Percentiles rank a stretch among this genome's conserved stretches.
These are phyloP conservation scores for Elephantulus edwardii DNA, from an alignment of 2,113 vertebrate genomes.

Conservation along the genomic window DNA sequence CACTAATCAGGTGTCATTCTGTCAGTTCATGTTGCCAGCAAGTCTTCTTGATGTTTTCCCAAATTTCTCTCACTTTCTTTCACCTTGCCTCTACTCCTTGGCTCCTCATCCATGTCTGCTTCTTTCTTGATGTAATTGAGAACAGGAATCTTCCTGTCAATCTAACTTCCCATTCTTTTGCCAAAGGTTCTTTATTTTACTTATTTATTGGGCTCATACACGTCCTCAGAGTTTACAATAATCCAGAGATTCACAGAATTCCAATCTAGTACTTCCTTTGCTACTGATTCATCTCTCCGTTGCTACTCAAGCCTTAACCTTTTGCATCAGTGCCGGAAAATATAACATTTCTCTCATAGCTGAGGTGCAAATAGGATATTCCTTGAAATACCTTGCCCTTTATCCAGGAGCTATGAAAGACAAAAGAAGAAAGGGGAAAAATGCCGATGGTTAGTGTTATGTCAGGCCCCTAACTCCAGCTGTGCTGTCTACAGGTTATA, in stretches of 20 bases:
- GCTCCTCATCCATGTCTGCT: not conserved
- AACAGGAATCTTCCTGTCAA: slow-evolving; percentile 52
- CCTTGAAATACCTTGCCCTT: slow-evolving; percentile 35
- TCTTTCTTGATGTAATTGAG: slow-evolving; percentile 56
- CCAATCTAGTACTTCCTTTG: slow-evolving; percentile 42
- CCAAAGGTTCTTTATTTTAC: slow-evolving; percentile 46
- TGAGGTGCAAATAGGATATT: slow-evolving; percentile 62
- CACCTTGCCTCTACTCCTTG: slow-evolving; percentile 43
- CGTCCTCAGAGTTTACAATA: slow-evolving; percentile 41
- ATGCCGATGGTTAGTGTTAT: slow-evolving; percentile 44
- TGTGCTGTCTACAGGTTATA: slow-evolving; percentile 14
- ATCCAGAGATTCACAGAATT: slow-evolving; percentile 40
- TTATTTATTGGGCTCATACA: slow-evolving; percentile 31
- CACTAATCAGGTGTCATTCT: slow-evolving; percentile 14
- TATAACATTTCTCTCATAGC: slow-evolving; percentile 42
- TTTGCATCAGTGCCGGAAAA: not conserved
- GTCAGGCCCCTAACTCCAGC: slow-evolving; percentile 21
- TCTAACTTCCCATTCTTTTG: slow-evolving; percentile 25
- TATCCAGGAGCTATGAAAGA: slow-evolving; percentile 35
- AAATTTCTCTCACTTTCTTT: not conserved
- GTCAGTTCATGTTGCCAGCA: not conserved
- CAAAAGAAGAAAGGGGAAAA: not conserved
- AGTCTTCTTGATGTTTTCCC: slow-evolving; percentile 15
- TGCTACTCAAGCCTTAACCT: not conserved
- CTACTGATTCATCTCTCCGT: slow-evolving; percentile 57